Evolutionary conservation across 64 coral and sea anemone genomes (phyloP), one percentile per base, ranked within the genome.

Genomic region (Porites australiensis): DNA sequence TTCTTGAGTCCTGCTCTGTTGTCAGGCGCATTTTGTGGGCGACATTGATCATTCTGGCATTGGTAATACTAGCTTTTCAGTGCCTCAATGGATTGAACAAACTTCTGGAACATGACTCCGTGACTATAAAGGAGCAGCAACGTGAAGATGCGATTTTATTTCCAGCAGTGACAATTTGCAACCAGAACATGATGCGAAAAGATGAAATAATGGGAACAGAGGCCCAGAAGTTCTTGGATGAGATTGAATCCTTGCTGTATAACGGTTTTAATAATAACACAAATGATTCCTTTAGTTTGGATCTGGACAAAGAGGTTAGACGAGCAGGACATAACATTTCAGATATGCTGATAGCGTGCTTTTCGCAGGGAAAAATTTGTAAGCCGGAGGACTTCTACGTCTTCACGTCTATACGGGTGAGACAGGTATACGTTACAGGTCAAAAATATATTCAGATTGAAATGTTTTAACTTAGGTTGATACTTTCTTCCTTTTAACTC

Each of bases 121-220:
- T 71, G 5, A 22, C 68, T 27, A 12, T 44, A 27, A 71, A 44
- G 68, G 18, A 22, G 5, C 27, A 37, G 0, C 68, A 71, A 71
- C 21, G 21, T 0, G 12, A 12, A 2, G 43, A 71, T 2, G 1
- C 27, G 19, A 37, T 78, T 0, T 19, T 72, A 77, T 89, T 89
- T 66, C 87, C 87, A 3, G 87, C 87, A 19, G 50, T 89, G 16
- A 89, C 87, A 2, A 77, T 89, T 18, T 89, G 87, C 50, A 89
- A 89, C 45, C 87, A 78, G 37, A 89, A 89, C 58, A 89, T 89
- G 75, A 5, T 89, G 53, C 75, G 73, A 13, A 78, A 64, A 44
- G 76, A 74, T 37, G 62, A 89, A 49, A 89, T 89, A 16, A 59
- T 20, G 13, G 87, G 74, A 11, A 89, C 87, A 21, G 19, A 64